Base-by-base conservation (phyloP, 1,140 invertebrate genomes). In the Mamestra configurata region DNA sequence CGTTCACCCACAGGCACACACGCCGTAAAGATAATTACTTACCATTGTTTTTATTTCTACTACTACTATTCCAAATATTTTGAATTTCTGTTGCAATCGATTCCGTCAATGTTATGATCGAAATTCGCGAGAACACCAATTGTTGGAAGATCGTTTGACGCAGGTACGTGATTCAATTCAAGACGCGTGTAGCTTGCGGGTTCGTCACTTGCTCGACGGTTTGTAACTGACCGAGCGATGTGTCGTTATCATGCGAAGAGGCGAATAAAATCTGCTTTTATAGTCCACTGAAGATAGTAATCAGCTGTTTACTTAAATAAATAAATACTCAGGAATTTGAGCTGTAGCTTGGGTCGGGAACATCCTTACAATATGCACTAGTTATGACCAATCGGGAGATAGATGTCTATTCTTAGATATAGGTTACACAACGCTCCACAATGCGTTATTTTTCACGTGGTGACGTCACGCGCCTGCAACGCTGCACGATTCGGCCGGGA, bases 1-100 rank as follows among this genome's bases (percentile, higher is more conserved):
- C 91, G 85, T 92, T 92, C 89, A 93, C 90, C 90, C 83, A 88
- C 83, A 81, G 82, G 81, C 85, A 85, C 85, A 86, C 68, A 70
- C 88, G 79, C 86, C 87, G 87, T 86, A 87, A 89, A 88, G 82
- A 87, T 89, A 89, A 91, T 90, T 89, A 87, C 84, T 79, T 57
- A 79, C 87, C 79, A 86, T 88, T 90, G 88, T 88, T 90, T 89
- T 90, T 89, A 87, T 88, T 85, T 79, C 68, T 73, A 79, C 49
- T 61, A 72, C 49, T 46, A 66, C 79, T 81, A 81, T 79, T 66
- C 80, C 76, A 68, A 85, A 85, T 86, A 82, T 82, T 84, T 79
- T 81, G 31, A n/a, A 40, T 57, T 57, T 7, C n/a, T 53, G 15
- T 35, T 55, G 37, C 37, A 66, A 15, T 15, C 18, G 10, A 68